These are phyloP conservation scores for Deilephila porcellus DNA, from an alignment of 2,888 invertebrate genomes.

Conservation along the genomic window DNA sequence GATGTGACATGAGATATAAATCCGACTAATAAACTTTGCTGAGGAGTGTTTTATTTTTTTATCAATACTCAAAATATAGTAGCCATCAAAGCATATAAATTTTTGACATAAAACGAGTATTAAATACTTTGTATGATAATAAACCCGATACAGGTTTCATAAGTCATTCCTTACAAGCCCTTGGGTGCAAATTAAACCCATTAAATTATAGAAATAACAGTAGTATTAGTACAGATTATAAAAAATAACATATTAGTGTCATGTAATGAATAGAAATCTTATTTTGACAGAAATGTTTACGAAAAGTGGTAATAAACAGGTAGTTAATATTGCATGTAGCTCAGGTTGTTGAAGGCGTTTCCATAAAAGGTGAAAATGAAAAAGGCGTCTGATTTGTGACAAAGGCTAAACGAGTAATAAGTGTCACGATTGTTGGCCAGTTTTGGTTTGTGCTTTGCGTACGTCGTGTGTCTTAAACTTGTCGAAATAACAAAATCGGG, in stretches of 20 bases:
- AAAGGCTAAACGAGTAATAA: slow-evolving; percentile 26
- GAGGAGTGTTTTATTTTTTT: neutral
- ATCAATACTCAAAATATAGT: neutral
- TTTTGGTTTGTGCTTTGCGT: neutral
- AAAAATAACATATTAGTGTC: neutral
- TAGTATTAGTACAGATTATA: neutral
- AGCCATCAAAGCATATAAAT: too few relatives aligned
- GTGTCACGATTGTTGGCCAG: slow-evolving; percentile 5
- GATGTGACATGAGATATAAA: too few relatives aligned
- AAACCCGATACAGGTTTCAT: neutral
- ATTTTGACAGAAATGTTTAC: neutral
- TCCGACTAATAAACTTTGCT: neutral
- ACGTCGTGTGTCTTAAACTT: neutral
- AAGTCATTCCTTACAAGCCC: neutral
- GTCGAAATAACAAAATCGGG: slow-evolving; percentile 3
- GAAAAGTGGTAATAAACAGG: slow-evolving; percentile 2
- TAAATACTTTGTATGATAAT: neutral
- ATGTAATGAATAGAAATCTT: neutral
- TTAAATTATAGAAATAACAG: too few relatives aligned
- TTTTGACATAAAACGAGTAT: neutral
- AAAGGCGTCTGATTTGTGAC: slow-evolving; percentile 9
- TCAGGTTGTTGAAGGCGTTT: neutral
- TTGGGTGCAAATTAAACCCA: neutral
- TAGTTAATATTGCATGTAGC: neutral
- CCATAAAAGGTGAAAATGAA: slow-evolving; percentile 12